Base-by-base conservation (phyloP, 2,113 vertebrate species). In the Hipposideros armiger region DNA sequence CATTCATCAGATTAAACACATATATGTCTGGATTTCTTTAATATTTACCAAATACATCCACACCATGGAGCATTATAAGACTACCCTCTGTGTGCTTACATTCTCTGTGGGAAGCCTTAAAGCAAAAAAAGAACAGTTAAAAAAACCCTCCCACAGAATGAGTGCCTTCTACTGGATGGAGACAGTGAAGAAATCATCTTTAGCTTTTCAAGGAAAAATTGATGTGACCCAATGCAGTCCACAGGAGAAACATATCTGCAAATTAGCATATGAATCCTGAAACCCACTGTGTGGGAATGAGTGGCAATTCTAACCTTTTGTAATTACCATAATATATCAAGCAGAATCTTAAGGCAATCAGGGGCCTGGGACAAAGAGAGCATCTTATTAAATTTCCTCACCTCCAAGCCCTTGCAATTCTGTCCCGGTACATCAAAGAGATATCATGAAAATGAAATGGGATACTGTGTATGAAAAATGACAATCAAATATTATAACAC, bases 381-480 rank as follows among this genome's bases (percentile, higher is more conserved):
- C 7, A 32, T 66, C 16, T 84, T 66, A 30, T 52, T 85, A 70
- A 2, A 54, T 16, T 9, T n/a, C 11, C 32, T 85, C 2, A 47
- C 8, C 13, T 11, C 11, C 86, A 47, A 50, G 28, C 7, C 16
- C 42, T 45, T 50, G 56, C 4, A 58, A 28, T 72, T 69, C 26
- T 73, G 45, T 4, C 10, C 5, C 69, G 47, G 67, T 93, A 62
- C 54, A 9, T 76, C 54, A 60, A 1, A 1, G 28, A 88, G 28
- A 50, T 83, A 70, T 91, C 92, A 76, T 83, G 14, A 85, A 72
- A 94, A 73, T 54, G 56, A 54, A 82, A 62, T 66, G 17, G 13
- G 24, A 4, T 58, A 82, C 11, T 80, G 4, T n/a, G 32, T 45
- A 47, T 87, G 47, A 87, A 95, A 76, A 85, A 36, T 54, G 7